Conservation (phyloP, 2,888 invertebrate species). For the Ischnus inquisitorius region DNA sequence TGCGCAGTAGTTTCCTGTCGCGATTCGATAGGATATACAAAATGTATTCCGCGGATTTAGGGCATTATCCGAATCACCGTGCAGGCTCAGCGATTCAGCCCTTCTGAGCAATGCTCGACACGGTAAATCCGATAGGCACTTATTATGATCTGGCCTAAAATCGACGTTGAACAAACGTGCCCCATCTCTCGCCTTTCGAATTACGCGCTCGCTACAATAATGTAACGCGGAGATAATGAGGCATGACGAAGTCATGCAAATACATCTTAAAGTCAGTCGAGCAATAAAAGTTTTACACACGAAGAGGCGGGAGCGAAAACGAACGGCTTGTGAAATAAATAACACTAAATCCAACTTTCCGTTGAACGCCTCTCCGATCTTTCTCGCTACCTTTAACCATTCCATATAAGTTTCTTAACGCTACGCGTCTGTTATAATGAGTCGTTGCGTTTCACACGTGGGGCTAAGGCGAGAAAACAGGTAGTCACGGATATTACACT, state of each 20-base stretch:
- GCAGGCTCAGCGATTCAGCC: constrained; percentile 30
- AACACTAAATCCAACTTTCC: constrained; percentile 56
- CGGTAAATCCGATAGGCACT: constrained; percentile 34
- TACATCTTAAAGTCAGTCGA: constrained; percentile 2
- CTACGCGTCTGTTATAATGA: constrained; percentile 55
- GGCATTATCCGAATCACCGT: constrained; percentile 55
- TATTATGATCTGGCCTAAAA: constrained; percentile 21
- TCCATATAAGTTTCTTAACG: constrained; percentile 13
- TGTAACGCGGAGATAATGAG: constrained; percentile 33
- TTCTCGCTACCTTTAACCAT: constrained; percentile 3
- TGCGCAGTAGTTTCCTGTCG: constrained; percentile 29
- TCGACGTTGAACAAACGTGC: constrained; percentile 20
- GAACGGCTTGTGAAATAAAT: constrained; percentile 49
- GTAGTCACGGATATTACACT: constrained; percentile 49
- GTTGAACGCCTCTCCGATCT: constrained; percentile 37
- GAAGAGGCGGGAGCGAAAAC: background rate
- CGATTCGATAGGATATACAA: constrained; percentile 36
- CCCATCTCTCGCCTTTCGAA: constrained; percentile 21
- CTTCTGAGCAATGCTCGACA: constrained; percentile 15
- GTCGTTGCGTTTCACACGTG: constrained; percentile 66
- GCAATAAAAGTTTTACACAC: constrained; percentile 30
- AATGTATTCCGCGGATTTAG: constrained; percentile 51
- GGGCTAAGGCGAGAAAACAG: constrained; percentile 47
- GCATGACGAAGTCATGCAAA: constrained; percentile 35
- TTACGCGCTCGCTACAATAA: constrained; percentile 15